A percentile compares a stretch with the other conserved stretches of the same genome.
phyloP scores from a whole-genome alignment of 1,140 invertebrate species.

The Leptopilina clavipes region DNA sequence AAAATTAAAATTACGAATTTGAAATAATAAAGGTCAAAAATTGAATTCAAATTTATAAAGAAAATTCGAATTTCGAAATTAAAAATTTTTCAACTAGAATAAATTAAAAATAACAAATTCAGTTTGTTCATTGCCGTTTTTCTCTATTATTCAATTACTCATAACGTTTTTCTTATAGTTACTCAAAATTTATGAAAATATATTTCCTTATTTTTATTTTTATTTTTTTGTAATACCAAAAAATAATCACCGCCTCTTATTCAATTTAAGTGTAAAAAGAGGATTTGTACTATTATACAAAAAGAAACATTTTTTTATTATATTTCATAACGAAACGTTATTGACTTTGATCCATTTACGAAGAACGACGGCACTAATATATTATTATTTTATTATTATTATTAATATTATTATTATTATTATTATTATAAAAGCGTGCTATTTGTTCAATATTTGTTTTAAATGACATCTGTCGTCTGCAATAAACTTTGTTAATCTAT shows the following conservation, averaged over 20 bases:
- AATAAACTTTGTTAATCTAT: constrained; percentile 67
- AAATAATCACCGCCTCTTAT: background rate
- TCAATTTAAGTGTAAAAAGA: constrained; percentile 1
- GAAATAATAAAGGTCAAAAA: no score
- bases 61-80: background rate
- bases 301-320: background rate
- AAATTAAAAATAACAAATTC: background rate
- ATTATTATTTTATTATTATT: constrained; percentile 25
- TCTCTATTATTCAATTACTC: background rate
- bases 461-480: constrained; percentile 55
- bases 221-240: background rate
- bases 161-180: background rate
- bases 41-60: no score
- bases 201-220: background rate
- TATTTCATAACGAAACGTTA: background rate
- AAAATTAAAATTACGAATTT: background rate
- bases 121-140: constrained; percentile 16
- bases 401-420: no score
- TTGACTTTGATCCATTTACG: background rate
- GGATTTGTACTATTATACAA: constrained; percentile 15
- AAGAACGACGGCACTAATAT: constrained; percentile 27
- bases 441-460: constrained; percentile 59
- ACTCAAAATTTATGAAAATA: background rate
- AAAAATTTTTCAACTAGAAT: background rate
- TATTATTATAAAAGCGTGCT: constrained; percentile 5